Conservation (phyloP, 2,888 invertebrate genomes). For the Drymonia ruficornis region DNA sequence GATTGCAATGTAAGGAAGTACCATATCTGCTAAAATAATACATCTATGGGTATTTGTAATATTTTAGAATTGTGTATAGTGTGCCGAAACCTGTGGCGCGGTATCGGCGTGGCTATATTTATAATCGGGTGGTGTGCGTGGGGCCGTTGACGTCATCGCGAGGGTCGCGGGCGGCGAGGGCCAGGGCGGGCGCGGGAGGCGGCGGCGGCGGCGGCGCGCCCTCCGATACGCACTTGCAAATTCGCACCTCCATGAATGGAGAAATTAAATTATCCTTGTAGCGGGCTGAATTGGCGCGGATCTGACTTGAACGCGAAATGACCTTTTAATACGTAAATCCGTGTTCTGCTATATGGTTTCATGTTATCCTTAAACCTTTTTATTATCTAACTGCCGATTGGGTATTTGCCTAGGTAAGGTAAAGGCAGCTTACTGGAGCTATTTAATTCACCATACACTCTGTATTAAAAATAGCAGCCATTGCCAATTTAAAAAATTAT, state of each 20-base stretch:
- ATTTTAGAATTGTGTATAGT: slow-evolving; percentile 44
- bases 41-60: neutral
- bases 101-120: slow-evolving; percentile 77
- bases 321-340: slow-evolving; percentile 39
- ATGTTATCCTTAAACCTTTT: neutral
- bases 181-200: slow-evolving; percentile 49
- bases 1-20: too few species aligned
- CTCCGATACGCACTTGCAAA: slow-evolving; percentile 81
- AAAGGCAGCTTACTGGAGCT: too few species aligned
- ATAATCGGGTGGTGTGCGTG: slow-evolving; percentile 73
- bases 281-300: slow-evolving; percentile 62
- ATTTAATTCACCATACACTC: too few species aligned
- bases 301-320: slow-evolving; percentile 61
- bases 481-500: too few species aligned
- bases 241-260: slow-evolving; percentile 82
- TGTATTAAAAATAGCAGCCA: too few species aligned
- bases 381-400: neutral
- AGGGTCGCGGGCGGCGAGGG: slow-evolving; percentile 48
- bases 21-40: too few species aligned
- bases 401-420: too few species aligned
- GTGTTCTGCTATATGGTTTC: slow-evolving; percentile 19
- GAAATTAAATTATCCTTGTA: slow-evolving; percentile 74
- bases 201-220: slow-evolving; percentile 60
- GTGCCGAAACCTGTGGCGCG: slow-evolving; percentile 80
- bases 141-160: slow-evolving; percentile 79